Percentiles rank a stretch among this genome's conserved stretches.
Conservation (phyloP, 2,888 invertebrate species). For the Notodonta ziczac region DNA sequence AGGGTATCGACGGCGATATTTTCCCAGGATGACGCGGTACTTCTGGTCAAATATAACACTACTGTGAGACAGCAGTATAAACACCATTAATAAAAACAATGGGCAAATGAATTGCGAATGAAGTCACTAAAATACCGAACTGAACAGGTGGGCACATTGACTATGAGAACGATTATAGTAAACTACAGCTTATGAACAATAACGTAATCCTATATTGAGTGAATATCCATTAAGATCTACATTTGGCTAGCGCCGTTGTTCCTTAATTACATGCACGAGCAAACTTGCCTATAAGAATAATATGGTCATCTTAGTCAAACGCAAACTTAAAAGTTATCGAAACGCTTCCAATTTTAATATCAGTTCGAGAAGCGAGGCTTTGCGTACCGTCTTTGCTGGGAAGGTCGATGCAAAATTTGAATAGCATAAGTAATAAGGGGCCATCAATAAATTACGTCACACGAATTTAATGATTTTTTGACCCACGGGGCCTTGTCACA, state of each 20-base stretch:
- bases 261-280: slow-evolving; percentile 31
- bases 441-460: too few species aligned
- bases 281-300: slow-evolving; percentile 30
- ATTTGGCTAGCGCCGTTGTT: slow-evolving; percentile 44
- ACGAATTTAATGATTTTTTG: too few species aligned
- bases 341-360: slow-evolving; percentile 24
- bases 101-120: slow-evolving; percentile 39
- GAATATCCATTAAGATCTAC: slow-evolving; percentile 45
- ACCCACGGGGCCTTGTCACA: too few species aligned
- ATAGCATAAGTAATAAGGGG: slow-evolving; percentile 1
- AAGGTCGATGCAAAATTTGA: slow-evolving; percentile 24
- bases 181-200: slow-evolving; percentile 53
- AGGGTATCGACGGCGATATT: neutral
- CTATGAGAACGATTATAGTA: slow-evolving; percentile 64
- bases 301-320: slow-evolving; percentile 13
- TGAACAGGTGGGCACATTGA: slow-evolving; percentile 78
- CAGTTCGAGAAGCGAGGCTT: slow-evolving; percentile 35
- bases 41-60: neutral
- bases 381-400: slow-evolving; percentile 15
- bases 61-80: neutral
- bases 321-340: slow-evolving; percentile 16
- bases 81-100: slow-evolving; percentile 7
- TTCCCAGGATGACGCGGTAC: neutral
- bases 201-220: slow-evolving; percentile 49
- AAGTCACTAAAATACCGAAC: slow-evolving; percentile 60